Conservation (phyloP, 2,113 vertebrate genomes). For the Platysteira castanea region DNA sequence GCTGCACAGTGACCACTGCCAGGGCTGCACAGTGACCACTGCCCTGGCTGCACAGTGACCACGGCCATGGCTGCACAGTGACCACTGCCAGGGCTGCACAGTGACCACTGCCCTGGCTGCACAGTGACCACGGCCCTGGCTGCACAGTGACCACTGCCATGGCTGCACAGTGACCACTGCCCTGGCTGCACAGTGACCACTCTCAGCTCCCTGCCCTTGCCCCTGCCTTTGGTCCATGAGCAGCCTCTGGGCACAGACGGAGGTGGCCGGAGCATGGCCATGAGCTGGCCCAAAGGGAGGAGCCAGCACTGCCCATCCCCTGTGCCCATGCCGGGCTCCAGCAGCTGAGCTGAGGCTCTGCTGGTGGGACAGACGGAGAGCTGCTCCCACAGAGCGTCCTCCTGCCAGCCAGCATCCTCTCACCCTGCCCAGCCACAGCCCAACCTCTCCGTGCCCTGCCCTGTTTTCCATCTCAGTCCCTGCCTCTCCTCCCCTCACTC, state of each 20-base stretch:
- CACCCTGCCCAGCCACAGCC: fast-evolving
- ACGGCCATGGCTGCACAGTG: no score
- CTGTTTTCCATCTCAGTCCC: fast-evolving
- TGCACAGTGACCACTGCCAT: no score
- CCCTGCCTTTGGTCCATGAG: neutral
- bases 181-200: neutral
- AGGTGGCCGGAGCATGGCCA: neutral
- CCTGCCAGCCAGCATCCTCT: neutral
- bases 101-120: neutral
- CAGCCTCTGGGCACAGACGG: neutral
- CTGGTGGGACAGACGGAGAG: neutral
- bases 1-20: no score
- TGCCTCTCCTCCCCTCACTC: neutral
- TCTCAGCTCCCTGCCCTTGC: neutral
- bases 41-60: no score
- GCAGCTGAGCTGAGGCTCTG: neutral
- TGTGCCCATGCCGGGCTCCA: neutral
- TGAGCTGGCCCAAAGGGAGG: no score
- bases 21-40: no score
- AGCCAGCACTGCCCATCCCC: neutral
- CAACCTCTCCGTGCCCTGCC: fast-evolving
- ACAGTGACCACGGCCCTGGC: fast-evolving
- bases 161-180: no score
- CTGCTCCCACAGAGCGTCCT: neutral
- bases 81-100: no score